Evolutionary conservation across 2,113 vertebrate genomes (phyloP).

Genomic region (Ariopsis seemanni): DNA sequence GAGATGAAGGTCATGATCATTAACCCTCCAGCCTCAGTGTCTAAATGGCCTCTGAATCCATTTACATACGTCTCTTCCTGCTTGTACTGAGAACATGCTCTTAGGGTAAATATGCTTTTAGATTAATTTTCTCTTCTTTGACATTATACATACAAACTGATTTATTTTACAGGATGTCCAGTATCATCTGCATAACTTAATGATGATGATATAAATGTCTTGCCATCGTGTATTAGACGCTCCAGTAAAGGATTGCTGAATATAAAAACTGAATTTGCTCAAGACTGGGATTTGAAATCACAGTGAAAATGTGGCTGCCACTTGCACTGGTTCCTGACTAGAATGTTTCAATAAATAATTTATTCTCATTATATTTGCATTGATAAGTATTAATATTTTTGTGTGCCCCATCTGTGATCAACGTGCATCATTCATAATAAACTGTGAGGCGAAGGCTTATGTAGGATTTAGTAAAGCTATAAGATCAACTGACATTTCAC

Average conservation of each 20-base stretch:
- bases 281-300: background rate
- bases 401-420: background rate
- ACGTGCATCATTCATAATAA: background rate
- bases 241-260: background rate
- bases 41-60: slow-evolving; percentile 21
- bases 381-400: background rate
- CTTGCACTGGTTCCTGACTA: background rate
- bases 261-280: background rate
- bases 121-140: background rate
- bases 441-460: background rate
- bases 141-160: background rate
- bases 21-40: slow-evolving; percentile 30
- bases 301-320: background rate
- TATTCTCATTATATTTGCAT: background rate
- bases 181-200: background rate
- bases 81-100: background rate
- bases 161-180: background rate
- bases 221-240: background rate
- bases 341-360: background rate
- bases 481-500: background rate
- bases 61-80: slow-evolving; percentile 1
- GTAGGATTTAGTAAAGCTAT: background rate
- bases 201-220: background rate
- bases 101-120: background rate
- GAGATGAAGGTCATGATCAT: slow-evolving; percentile 35